phyloP scores from a whole-genome alignment of 2,113 vertebrate species.

The Gobiocypris rarus region DNA sequence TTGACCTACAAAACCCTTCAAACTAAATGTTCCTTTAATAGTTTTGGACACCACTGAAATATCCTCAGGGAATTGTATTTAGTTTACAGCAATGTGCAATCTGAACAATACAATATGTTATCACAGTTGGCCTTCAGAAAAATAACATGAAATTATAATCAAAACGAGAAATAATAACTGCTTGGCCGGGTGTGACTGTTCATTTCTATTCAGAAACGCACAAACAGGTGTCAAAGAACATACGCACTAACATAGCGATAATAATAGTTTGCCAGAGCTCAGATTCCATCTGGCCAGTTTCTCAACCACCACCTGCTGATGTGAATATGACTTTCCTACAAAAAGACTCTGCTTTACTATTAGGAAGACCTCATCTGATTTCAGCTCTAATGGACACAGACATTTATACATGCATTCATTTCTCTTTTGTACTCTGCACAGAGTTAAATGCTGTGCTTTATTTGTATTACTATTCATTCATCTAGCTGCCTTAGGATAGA shows the following conservation, averaged over 20 bases:
- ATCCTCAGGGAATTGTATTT: slow-evolving; percentile 3
- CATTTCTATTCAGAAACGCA: slow-evolving; percentile 16
- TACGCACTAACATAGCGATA: not conserved
- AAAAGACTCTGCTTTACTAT: not conserved
- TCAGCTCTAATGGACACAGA: slow-evolving; percentile 4
- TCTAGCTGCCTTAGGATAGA: not conserved
- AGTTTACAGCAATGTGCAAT: not conserved
- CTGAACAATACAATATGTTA: not conserved
- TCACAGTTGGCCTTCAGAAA: slow-evolving; percentile 18
- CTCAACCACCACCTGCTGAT: slow-evolving; percentile 17
- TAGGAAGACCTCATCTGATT: not conserved
- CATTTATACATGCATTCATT: not conserved
- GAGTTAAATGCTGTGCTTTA: too few species aligned
- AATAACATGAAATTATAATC: not conserved
- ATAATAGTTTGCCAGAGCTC: slow-evolving; percentile 31
- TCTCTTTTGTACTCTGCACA: not conserved
- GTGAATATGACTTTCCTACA: slow-evolving; percentile 11
- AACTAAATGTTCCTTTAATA: not conserved
- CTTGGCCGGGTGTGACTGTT: not conserved
- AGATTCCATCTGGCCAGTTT: slow-evolving; percentile 42
- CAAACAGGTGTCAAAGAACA: slow-evolving; percentile 2
- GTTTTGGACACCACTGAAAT: slow-evolving; percentile 6
- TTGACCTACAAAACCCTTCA: not conserved
- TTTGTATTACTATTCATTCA: not conserved
- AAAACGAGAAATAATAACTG: slow-evolving; percentile 10